Evolutionary conservation across 2,797 vertebrate species (phyloP), one percentile per base, ranked within the genome.

Genomic region (Tapirus indicus): DNA sequence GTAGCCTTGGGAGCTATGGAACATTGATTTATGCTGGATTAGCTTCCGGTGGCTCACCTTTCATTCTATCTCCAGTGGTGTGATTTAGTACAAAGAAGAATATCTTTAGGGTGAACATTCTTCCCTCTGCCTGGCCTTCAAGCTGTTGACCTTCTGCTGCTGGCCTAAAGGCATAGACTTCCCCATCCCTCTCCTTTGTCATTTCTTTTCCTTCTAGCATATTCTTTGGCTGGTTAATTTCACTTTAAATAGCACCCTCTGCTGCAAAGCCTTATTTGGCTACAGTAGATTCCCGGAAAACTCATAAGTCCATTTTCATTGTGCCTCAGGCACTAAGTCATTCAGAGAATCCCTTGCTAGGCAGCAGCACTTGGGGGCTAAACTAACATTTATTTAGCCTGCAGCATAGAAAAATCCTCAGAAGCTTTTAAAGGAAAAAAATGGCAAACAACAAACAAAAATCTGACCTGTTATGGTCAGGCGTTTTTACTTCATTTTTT

Each of bases 301-400:
- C 41, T 96, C 60, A 82, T 38, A 90, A 97, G 94, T 97, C 68
- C 62, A 89, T 92, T 96, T 97, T 94, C 79, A 71, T 69, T 87
- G 58, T 68, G 58, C 86, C 79, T 4, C 16, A 95, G 93, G 93
- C 69, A 95, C 10, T 68, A 66, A 86, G 44, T 91, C 79, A 82
- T 80, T 78, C 75, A 92, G 75, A 94, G 72, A 91, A 88, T 94
- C 49, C 87, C 47, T 89, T 84, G 92, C 87, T 74, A 91, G 85
- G 49, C 13, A 80, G 18, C 27, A 85, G 47, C 75, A 78, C 38
- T 35, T 27, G 27, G 58, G 60, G 68, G 17, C 56, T 85, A 71
- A 96, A 29, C 68, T 95, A 95, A 96, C 8, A 86, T 83, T 93
- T 91, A 82, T 92, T 97, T 91, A 74, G 64, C 38, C 78, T 82